Evolutionary conservation across 1,140 invertebrate genomes (phyloP), one percentile per base, ranked within the genome.

Genomic region (Steinernema khuongi): DNA sequence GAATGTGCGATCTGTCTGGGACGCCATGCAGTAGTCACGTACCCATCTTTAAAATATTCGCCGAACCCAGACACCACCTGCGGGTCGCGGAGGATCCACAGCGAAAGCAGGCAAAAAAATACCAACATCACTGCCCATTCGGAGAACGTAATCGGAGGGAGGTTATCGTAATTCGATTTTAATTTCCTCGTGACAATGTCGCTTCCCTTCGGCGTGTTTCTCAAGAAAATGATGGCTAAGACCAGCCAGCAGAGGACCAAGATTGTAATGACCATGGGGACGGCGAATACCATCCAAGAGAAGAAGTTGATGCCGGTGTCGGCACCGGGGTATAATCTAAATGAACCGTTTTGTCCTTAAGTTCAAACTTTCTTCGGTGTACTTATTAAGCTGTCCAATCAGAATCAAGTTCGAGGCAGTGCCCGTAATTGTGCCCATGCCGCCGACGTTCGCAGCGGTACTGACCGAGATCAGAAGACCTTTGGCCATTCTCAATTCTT

Each of bases 1-100:
- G 78, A 22, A 84, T 85, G 18, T 1, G 4, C 2, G 0, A 19
- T 19, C 72, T 17, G 26, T 70, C 7, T 73, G 28, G 1, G 1
- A 31, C 44, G 0, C 11, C 7, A 43, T 29, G 0, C 31, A 2
- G 70, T 28, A 30, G 17, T 17, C 69, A 68, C 69, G 67, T 28
- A 78, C 76, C 70, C 72, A n/a, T 78, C 30, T 31, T 67, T 72
- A 50, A 89, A 86, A 18, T 86, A 76, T 22, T 73, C 77, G 0
- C 81, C 85, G 88, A 92, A 94, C n/a, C 93, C 92, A 0, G 86
- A 85, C 75, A 92, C 90, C 82, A 93, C 92, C 73, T 91, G 90
- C 0, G 93, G 93, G 67, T 91, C 90, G 60, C 93, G 89, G 84
- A 94, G 92, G 85, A 95, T 91, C 91, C 93, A 96, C 71, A 96